These are phyloP conservation scores for Nyctalus aviator DNA, from an alignment of 2,797 vertebrate species.

Conservation along the genomic window DNA sequence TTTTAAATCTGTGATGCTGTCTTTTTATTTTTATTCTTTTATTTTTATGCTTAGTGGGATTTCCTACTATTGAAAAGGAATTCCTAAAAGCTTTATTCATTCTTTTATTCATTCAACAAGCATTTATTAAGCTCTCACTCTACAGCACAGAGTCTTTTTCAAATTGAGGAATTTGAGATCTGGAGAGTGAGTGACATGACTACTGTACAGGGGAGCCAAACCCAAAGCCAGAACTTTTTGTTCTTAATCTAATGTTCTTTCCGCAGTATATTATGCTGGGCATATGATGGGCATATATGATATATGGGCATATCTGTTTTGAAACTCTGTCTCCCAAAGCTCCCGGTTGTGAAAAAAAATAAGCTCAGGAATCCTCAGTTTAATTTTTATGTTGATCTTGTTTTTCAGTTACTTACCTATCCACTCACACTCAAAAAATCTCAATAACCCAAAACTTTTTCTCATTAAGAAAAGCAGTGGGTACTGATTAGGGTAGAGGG, in stretches of 20 bases:
- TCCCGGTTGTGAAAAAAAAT: constrained; percentile 13
- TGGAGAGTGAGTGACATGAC: background rate
- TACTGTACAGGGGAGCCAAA: background rate
- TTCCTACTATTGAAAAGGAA: background rate
- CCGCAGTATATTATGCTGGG: background rate
- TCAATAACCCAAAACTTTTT: background rate
- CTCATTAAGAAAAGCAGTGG: background rate
- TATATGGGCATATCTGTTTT: background rate
- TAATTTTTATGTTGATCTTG: constrained; percentile 18
- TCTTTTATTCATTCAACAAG: background rate
- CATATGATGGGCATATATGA: background rate
- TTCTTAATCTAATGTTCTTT: background rate
- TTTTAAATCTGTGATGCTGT: background rate
- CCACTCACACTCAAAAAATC: background rate
- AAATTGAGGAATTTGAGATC: constrained; percentile 1
- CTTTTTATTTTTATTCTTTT: constrained; percentile 29
- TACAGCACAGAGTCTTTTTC: background rate
- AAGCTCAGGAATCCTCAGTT: background rate
- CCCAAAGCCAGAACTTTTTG: background rate
- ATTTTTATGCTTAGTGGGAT: constrained; percentile 24
- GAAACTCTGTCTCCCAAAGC: background rate
- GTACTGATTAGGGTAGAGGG: too few species aligned
- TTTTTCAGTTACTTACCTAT: constrained; percentile 37
- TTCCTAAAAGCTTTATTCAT: background rate
- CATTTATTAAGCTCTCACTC: background rate